Conservation (phyloP, 1,140 invertebrate genomes). For the Monomorium pharaonis region DNA sequence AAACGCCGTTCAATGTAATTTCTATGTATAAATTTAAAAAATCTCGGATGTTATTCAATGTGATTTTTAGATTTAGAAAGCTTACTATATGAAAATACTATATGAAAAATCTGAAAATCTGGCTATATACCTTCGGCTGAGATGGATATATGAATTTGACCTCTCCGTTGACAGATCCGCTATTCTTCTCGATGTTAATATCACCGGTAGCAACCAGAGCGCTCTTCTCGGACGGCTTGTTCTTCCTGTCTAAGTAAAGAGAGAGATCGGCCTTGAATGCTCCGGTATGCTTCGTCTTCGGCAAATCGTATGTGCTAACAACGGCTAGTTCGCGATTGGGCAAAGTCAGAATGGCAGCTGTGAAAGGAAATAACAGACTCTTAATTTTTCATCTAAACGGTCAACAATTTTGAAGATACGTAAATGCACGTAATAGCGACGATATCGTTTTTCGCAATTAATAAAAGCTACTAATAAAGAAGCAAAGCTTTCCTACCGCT, state of each 20-base stretch:
- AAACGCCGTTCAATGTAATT: background rate
- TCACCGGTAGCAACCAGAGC: slow-evolving; percentile 84
- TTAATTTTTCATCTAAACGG: background rate
- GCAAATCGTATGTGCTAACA: slow-evolving; percentile 83
- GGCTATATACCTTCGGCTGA: slow-evolving; percentile 86
- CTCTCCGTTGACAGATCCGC: slow-evolving; percentile 85
- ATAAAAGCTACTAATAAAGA: slow-evolving; percentile 10
- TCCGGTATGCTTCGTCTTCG: slow-evolving; percentile 79
- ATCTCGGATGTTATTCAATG: background rate
- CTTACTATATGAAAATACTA: background rate
- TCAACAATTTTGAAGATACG: background rate
- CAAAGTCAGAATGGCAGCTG: slow-evolving; percentile 87
- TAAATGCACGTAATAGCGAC: background rate
- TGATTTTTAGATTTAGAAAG: slow-evolving; percentile 17
- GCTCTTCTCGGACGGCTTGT: slow-evolving; percentile 88
- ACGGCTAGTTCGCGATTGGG: slow-evolving; percentile 88
- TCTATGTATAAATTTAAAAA: slow-evolving; percentile 15
- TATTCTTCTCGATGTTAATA: slow-evolving; percentile 83
- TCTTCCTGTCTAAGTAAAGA: slow-evolving; percentile 90
- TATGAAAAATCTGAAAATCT: no score
- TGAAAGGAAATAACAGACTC: slow-evolving; percentile 25
- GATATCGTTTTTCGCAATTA: background rate
- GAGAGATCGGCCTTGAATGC: slow-evolving; percentile 84
- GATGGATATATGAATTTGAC: slow-evolving; percentile 88
- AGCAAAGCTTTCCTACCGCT: slow-evolving; percentile 75